phyloP scores from a whole-genome alignment of 2,888 invertebrate genomes.

The Drosophila fulvimacula region DNA sequence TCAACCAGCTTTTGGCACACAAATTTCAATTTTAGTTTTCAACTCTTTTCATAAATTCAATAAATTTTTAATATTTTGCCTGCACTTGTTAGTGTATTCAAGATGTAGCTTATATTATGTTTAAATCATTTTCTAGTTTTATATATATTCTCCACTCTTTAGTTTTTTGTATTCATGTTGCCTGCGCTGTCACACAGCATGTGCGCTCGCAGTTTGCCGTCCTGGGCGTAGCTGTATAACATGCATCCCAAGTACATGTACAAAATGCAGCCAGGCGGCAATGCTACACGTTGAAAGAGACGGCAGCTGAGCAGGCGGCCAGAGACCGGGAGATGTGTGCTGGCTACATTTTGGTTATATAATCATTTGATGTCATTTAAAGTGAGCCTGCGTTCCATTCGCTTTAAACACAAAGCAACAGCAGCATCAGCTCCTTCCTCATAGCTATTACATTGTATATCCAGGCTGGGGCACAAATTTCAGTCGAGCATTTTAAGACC shows the following conservation, averaged over 20 bases:
- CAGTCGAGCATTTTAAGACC: slow-evolving; percentile 31
- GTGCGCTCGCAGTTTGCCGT: slow-evolving; percentile 44
- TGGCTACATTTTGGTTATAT: slow-evolving; percentile 47
- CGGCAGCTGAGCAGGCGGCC: slow-evolving; percentile 3
- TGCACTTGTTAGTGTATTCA: slow-evolving; percentile 15
- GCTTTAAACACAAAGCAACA: slow-evolving; percentile 16
- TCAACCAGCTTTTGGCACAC: neutral
- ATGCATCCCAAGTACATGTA: slow-evolving; percentile 66
- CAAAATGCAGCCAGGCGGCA: slow-evolving; percentile 77
- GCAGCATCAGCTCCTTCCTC: neutral
- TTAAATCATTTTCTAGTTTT: slow-evolving; percentile 2
- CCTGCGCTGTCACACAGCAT: slow-evolving; percentile 48
- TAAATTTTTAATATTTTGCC: neutral
- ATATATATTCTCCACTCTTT: neutral
- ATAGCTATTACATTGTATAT: neutral
- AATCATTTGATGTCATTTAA: slow-evolving; percentile 49
- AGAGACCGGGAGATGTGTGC: neutral
- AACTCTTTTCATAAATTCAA: neutral
- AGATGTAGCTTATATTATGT: neutral
- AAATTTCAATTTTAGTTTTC: neutral
- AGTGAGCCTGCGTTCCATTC: slow-evolving; percentile 10
- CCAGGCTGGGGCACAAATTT: slow-evolving; percentile 8
- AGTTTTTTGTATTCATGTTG: slow-evolving; percentile 22
- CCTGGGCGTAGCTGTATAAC: slow-evolving; percentile 57
- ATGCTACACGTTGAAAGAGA: slow-evolving; percentile 52